These are phyloP conservation scores for Elaphurus davidianus DNA, from an alignment of 2,113 vertebrate genomes.

Conservation along the genomic window DNA sequence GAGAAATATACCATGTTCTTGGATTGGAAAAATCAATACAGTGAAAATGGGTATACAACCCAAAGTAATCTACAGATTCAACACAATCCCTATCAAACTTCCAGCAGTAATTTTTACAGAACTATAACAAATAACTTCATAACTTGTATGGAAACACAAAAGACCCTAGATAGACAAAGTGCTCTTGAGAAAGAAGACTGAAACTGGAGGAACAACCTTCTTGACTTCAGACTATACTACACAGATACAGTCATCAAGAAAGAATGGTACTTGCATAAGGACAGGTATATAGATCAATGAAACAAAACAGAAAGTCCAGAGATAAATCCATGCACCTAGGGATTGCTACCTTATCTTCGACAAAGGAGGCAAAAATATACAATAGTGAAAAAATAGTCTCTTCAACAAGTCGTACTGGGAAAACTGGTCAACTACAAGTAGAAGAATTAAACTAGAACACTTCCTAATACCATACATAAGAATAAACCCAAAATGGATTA, in stretches of 20 bases:
- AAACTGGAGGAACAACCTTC: neutral
- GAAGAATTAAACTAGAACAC: too few species aligned
- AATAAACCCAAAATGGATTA: too few species aligned
- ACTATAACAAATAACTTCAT: neutral
- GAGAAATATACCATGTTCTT: too few species aligned
- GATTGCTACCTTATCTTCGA: neutral
- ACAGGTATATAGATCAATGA: neutral
- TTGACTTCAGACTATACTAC: neutral
- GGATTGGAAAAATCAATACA: too few species aligned
- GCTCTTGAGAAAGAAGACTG: neutral
- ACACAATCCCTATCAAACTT: too few species aligned
- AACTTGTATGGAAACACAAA: neutral
- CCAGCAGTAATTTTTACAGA: too few species aligned
- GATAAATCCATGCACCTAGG: neutral
- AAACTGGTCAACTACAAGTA: too few species aligned
- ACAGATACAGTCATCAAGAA: neutral
- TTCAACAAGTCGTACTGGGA: too few species aligned
- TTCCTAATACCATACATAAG: too few species aligned
- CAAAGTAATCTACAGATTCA: too few species aligned
- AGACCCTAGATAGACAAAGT: neutral
- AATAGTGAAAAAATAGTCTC: too few species aligned
- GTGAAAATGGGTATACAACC: too few species aligned
- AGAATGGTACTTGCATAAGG: neutral
- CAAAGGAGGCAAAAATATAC: neutral
- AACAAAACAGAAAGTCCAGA: neutral